A percentile compares a stretch with the other conserved stretches of the same genome.
These are phyloP conservation scores for Ormyrus nitidulus DNA, from an alignment of 2,888 invertebrate species.

Conservation along the genomic window DNA sequence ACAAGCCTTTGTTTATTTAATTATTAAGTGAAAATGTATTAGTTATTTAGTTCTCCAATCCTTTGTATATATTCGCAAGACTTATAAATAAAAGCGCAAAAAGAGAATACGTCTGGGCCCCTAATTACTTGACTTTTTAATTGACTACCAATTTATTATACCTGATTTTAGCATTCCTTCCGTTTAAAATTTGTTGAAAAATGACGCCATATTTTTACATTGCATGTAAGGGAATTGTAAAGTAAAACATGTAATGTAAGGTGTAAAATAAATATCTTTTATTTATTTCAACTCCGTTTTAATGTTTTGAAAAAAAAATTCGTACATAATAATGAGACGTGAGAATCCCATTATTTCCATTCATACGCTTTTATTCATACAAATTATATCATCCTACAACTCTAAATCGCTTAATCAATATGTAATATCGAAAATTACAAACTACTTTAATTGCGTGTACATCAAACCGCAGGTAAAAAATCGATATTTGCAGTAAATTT, in stretches of 20 bases:
- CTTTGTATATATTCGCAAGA: constrained; percentile 75
- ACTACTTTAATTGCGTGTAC: constrained; percentile 40
- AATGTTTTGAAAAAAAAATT: constrained; percentile 35
- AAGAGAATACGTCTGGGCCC: constrained; percentile 30
- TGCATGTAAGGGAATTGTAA: not conserved
- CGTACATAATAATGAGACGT: constrained; percentile 43
- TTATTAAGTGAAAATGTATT: constrained; percentile 69
- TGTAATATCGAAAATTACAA: constrained; percentile 33
- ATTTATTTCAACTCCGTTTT: constrained; percentile 51
- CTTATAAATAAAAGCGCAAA: constrained; percentile 71
- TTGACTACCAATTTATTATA: not conserved
- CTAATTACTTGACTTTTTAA: constrained; percentile 30
- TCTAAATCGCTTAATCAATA: constrained; percentile 35
- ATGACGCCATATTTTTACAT: too few species aligned
- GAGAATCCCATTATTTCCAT: constrained; percentile 48
- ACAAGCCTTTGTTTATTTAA: constrained; percentile 74
- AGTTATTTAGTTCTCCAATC: constrained; percentile 73
- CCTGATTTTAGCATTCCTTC: too few species aligned
- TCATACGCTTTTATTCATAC: constrained; percentile 48
- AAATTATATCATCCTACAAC: constrained; percentile 24
- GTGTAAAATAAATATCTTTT: constrained; percentile 54
- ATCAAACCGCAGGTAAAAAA: constrained; percentile 25
- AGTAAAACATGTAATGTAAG: not conserved
- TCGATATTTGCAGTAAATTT: constrained; percentile 32
- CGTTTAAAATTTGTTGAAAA: not conserved